These are phyloP conservation scores for Rhabdornis inornatus DNA, from an alignment of 2,113 vertebrate genomes.

Conservation along the genomic window DNA sequence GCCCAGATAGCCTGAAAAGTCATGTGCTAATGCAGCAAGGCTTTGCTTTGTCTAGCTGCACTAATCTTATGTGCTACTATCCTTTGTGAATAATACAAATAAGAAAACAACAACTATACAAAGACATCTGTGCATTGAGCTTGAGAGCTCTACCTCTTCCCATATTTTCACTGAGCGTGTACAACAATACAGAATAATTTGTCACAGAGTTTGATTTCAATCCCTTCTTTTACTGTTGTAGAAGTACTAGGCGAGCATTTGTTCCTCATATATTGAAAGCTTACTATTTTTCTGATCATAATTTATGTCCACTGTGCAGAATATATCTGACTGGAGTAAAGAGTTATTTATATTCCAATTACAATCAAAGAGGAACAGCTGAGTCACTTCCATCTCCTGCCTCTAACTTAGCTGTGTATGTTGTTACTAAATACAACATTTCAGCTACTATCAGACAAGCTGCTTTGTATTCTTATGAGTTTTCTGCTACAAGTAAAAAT, in stretches of 20 bases:
- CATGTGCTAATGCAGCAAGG: background rate
- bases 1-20: background rate
- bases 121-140: background rate
- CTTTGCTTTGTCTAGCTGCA: slow-evolving; percentile 20
- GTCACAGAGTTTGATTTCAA: background rate
- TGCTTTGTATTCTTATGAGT: background rate
- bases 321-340: background rate
- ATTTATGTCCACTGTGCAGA: background rate
- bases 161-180: background rate
- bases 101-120: background rate
- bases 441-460: background rate
- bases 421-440: background rate
- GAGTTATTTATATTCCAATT: slow-evolving; percentile 30
- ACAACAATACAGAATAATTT: background rate
- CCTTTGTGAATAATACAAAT: slow-evolving; percentile 3
- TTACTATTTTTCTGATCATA: background rate
- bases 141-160: background rate
- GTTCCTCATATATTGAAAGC: background rate
- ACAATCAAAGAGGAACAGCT: background rate
- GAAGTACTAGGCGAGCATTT: background rate
- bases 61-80: background rate
- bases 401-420: background rate
- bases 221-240: background rate
- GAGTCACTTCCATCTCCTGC: background rate
- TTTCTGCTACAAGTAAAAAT: background rate